phyloP scores from a whole-genome alignment of 2,797 vertebrate genomes.

The Gobionotothen gibberifrons region DNA sequence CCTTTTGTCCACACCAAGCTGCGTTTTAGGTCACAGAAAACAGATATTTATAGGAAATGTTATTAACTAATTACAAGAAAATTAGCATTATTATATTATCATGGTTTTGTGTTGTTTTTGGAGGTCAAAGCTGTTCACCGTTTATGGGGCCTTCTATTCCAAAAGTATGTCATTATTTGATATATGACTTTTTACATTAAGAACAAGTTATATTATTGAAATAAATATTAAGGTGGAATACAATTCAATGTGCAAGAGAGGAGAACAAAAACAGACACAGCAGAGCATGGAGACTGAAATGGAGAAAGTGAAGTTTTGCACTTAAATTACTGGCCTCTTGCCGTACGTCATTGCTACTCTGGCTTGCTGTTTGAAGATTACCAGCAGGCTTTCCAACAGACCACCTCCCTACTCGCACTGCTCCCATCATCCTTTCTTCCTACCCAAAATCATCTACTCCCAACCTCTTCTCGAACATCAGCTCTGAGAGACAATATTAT shows the following conservation, averaged over 20 bases:
- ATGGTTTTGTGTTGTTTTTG: slow-evolving; percentile 12
- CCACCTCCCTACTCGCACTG: slow-evolving; percentile 49
- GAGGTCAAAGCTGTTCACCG: slow-evolving; percentile 4
- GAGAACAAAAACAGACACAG: slow-evolving; percentile 21
- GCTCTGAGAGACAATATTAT: slow-evolving; percentile 32
- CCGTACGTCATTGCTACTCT: slow-evolving; percentile 62
- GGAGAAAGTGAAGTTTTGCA: slow-evolving; percentile 52
- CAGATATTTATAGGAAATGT: too few species aligned
- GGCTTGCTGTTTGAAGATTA: slow-evolving; percentile 65
- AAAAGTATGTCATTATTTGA: slow-evolving; percentile 5
- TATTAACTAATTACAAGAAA: slow-evolving; percentile 16
- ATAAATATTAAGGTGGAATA: slow-evolving; percentile 4
- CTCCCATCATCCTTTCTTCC: slow-evolving; percentile 50
- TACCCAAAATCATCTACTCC: slow-evolving; percentile 28
- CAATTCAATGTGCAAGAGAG: background rate
- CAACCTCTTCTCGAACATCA: slow-evolving; percentile 29
- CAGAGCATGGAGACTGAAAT: slow-evolving; percentile 18
- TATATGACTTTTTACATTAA: slow-evolving; percentile 6
- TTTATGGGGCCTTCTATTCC: background rate
- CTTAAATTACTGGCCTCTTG: slow-evolving; percentile 60
- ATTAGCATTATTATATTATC: background rate
- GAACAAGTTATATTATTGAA: background rate
- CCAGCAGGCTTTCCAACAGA: slow-evolving; percentile 61
- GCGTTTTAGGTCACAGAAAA: too few species aligned
- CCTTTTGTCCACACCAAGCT: too few species aligned